Evolutionary conservation across 2,888 invertebrate species (phyloP), one percentile per base, ranked within the genome.

Genomic region (Drosophila borealis): DNA sequence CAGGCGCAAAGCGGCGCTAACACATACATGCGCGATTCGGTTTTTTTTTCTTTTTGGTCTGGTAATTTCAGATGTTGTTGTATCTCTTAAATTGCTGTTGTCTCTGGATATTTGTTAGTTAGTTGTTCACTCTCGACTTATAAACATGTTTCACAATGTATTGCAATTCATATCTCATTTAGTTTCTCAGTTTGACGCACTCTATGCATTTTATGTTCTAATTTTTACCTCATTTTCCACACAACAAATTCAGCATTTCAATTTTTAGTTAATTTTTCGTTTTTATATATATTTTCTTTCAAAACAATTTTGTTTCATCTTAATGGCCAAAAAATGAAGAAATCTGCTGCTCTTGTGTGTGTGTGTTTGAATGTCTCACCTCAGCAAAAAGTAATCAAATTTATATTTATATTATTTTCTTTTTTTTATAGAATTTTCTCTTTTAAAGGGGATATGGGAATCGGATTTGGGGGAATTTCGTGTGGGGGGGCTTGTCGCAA

Each of bases 91-190:
- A 48, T 45, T 60, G 54, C 57, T 71, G 61, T 59, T 71, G 49
- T 66, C 60, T 67, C 62, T 69, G 48, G 41, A 37, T 71, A 25
- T 36, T 54, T 61, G 34, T 61, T 57, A 48, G 73, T 78, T 72
- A 55, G 68, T 80, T 76, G 57, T 64, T 67, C 67, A 64, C 68
- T 78, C 64, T 79, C 66, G 82, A 85, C 85, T 88, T 84, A 87
- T 80, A 78, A 80, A 91, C 93, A 92, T 93, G 93, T 92, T 93
- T 93, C 92, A 92, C 92, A 93, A 92, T 93, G 93, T 85, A 92
- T 92, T 85, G 85, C 83, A 81, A 83, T 86, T 70, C 60, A 71
- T 66, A 91, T 92, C 90, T 89, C 88, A 88, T 82, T 84, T 85
- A 69, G 74, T 79, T 66, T 85, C 65, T 79, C 74, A 67, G 64